Percentiles rank a stretch among this genome's conserved stretches.
These are phyloP conservation scores for Macaca nemestrina DNA, from an alignment of 2,113 vertebrate species.

Conservation along the genomic window DNA sequence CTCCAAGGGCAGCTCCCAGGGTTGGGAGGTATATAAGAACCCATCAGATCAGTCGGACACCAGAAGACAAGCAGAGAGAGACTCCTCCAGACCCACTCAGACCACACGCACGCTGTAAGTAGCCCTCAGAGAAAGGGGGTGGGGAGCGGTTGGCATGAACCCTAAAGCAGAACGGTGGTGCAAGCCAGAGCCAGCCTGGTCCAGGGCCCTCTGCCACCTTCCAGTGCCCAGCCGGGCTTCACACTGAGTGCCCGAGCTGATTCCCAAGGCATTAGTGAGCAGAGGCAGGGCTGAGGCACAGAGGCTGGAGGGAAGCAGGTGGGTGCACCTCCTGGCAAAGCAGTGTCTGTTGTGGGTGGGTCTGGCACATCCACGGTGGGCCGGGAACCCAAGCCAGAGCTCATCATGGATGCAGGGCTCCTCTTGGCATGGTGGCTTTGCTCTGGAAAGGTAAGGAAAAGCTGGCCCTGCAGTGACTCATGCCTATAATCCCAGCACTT, in stretches of 20 bases:
- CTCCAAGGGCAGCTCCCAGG: not conserved
- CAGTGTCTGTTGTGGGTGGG: not conserved
- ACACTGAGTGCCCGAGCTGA: not conserved
- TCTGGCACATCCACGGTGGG: rapidly evolving
- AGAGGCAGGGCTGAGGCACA: not conserved
- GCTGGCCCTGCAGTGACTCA: too few species aligned
- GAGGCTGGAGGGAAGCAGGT: not conserved
- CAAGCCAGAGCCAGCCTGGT: not conserved
- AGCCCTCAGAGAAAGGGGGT: rapidly evolving
- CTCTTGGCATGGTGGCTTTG: not conserved
- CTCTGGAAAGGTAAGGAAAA: not conserved
- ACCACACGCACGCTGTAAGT: not conserved
- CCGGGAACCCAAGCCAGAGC: not conserved
- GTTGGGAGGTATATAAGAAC: not conserved
- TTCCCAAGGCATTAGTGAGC: not conserved
- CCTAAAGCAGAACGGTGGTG: not conserved
- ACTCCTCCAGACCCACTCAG: not conserved
- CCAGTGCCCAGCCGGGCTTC: not conserved
- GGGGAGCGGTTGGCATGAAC: not conserved
- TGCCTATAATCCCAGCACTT: too few species aligned
- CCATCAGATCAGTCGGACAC: rapidly evolving
- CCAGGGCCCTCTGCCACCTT: not conserved
- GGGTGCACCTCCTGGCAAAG: not conserved
- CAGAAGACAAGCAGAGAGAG: not conserved
- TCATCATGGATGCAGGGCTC: not conserved